These are phyloP conservation scores for Nipponia nippon DNA, from an alignment of 2,113 vertebrate genomes.

Conservation along the genomic window DNA sequence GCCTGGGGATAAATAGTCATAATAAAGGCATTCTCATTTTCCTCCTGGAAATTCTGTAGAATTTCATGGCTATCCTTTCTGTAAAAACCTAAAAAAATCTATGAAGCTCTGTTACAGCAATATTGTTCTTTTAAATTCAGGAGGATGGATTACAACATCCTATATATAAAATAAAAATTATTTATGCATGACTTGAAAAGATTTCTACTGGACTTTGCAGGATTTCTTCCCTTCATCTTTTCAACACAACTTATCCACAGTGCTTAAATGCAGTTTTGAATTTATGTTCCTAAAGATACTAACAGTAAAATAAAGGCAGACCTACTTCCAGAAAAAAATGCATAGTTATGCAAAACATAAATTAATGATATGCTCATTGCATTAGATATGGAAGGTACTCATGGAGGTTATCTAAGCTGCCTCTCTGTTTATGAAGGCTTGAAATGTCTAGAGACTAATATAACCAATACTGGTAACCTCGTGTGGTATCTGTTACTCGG, in stretches of 20 bases:
- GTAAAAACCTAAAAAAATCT: neutral
- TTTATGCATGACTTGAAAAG: neutral
- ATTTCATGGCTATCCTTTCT: neutral
- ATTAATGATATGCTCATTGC: neutral
- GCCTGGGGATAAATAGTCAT: neutral
- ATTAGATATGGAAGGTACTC: neutral
- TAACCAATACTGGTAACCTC: neutral
- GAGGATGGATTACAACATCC: neutral
- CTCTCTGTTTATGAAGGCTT: neutral
- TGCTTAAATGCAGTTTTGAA: neutral
- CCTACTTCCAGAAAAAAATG: neutral
- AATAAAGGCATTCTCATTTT: neutral
- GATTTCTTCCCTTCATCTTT: neutral
- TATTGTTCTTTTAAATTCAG: neutral
- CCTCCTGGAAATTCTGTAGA: neutral
- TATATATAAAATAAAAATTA: neutral
- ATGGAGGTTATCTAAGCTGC: neutral
- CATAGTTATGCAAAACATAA: neutral
- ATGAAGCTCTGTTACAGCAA: neutral
- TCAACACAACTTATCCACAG: neutral
- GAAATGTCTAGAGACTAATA: neutral
- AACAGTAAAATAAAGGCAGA: neutral
- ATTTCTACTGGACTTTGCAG: neutral
- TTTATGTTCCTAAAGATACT: neutral
- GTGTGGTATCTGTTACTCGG: neutral